These are phyloP conservation scores for Thaumatotibia leucotreta DNA, from an alignment of 1,140 invertebrate species.

Conservation along the genomic window DNA sequence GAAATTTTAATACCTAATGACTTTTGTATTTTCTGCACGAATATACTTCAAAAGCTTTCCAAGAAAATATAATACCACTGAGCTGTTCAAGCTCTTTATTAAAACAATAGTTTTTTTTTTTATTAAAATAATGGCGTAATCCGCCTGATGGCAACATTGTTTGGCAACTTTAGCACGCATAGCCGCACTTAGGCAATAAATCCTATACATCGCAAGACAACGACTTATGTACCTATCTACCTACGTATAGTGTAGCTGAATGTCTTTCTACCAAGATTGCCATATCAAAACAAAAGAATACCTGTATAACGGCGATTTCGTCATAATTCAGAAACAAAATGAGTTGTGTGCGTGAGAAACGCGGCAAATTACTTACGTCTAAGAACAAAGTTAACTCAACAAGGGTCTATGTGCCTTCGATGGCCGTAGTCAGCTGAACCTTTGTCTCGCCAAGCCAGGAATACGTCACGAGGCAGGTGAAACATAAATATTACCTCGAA, in stretches of 20 bases:
- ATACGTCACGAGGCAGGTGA: constrained; percentile 1
- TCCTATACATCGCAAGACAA: neutral
- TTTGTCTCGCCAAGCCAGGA: neutral
- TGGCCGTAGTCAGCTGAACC: neutral
- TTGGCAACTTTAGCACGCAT: neutral
- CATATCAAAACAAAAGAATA: constrained; percentile 6
- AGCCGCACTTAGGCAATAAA: neutral
- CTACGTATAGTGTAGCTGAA: neutral
- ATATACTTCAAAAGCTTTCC: neutral
- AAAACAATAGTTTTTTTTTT: neutral
- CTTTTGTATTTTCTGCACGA: neutral
- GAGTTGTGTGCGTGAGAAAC: constrained; percentile 5
- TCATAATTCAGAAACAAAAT: constrained; percentile 10
- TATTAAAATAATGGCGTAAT: no score
- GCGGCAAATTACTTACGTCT: constrained; percentile 5
- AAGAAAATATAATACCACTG: neutral
- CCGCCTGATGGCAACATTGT: neutral
- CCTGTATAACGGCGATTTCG: neutral
- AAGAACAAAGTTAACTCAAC: neutral
- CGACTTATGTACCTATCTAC: neutral
- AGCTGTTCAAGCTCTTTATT: neutral
- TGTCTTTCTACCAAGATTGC: neutral
- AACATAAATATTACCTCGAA: constrained; percentile 11
- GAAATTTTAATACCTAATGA: no score
- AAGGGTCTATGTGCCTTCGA: neutral